Evolutionary conservation across 2,113 vertebrate species (phyloP).

Genomic region (Nicator chloris): DNA sequence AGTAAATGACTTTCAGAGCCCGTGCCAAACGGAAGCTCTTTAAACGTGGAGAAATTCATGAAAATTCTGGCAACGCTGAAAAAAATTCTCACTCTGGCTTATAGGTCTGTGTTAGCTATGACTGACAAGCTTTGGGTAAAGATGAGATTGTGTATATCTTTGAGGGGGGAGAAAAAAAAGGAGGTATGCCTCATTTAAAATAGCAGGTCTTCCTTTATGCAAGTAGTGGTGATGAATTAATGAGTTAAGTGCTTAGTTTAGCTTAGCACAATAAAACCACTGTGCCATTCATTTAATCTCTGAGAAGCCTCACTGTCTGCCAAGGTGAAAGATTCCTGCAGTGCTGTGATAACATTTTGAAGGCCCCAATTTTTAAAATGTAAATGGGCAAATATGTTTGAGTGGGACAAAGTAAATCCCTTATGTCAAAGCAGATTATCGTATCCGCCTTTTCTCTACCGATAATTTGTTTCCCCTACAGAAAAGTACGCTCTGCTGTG

Average conservation of each 20-base stretch:
- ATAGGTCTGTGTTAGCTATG: not conserved
- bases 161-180: rapidly evolving
- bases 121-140: constrained; percentile 4
- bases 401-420: constrained; percentile 40
- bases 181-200: constrained; percentile 6
- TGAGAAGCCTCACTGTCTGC: constrained; percentile 30
- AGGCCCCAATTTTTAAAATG: constrained; percentile 32
- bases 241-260: constrained; percentile 52
- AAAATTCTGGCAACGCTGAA: not conserved
- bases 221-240: constrained; percentile 35
- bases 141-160: not conserved
- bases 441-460: not conserved
- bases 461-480: constrained; percentile 23
- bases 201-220: not conserved
- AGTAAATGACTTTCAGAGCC: not conserved
- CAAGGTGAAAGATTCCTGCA: constrained; percentile 54
- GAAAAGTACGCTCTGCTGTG: not conserved
- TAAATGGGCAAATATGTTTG: constrained; percentile 33
- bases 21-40: not conserved
- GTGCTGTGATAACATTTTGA: constrained; percentile 40
- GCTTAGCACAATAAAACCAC: constrained; percentile 31
- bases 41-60: not conserved
- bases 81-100: not conserved
- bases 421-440: constrained; percentile 38
- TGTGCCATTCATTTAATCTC: constrained; percentile 31